phyloP scores from a whole-genome alignment of 2,888 invertebrate genomes.

The Limenitis arthemis region DNA sequence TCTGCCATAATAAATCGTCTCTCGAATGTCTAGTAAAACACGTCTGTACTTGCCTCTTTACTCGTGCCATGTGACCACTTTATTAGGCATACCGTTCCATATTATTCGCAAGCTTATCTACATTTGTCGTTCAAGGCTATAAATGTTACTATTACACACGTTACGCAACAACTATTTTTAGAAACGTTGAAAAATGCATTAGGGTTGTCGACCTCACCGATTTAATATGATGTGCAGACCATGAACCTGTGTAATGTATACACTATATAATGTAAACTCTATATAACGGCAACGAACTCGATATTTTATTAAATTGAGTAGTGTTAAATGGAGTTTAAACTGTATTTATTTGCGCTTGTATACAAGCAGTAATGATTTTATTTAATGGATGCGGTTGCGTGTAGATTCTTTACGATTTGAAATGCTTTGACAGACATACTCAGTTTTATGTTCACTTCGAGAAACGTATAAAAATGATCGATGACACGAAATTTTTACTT shows the following conservation, averaged over 20 bases:
- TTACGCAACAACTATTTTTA: constrained; percentile 50
- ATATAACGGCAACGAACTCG: constrained; percentile 3
- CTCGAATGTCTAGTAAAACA: too few species aligned
- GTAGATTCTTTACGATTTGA: constrained; percentile 15
- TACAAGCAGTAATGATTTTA: constrained; percentile 14
- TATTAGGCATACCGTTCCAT: not conserved
- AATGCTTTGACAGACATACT: constrained; percentile 5
- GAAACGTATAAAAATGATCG: constrained; percentile 1
- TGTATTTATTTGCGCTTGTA: not conserved
- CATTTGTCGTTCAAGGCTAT: constrained; percentile 50
- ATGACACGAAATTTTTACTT: not conserved
- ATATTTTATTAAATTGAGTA: not conserved
- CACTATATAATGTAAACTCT: constrained; percentile 2
- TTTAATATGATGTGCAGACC: constrained; percentile 26
- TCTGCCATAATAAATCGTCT: too few species aligned
- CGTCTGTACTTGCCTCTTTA: too few species aligned
- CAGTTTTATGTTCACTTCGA: constrained; percentile 4
- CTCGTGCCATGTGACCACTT: too few species aligned
- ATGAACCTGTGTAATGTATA: constrained; percentile 13
- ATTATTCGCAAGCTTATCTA: constrained; percentile 18
- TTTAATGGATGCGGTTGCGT: constrained; percentile 13
- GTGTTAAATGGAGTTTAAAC: not conserved
- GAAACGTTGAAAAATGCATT: constrained; percentile 33
- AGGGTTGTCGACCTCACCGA: constrained; percentile 41
- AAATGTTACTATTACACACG: constrained; percentile 38